Conservation (phyloP, 2,113 vertebrate species). For the Coturnix japonica region DNA sequence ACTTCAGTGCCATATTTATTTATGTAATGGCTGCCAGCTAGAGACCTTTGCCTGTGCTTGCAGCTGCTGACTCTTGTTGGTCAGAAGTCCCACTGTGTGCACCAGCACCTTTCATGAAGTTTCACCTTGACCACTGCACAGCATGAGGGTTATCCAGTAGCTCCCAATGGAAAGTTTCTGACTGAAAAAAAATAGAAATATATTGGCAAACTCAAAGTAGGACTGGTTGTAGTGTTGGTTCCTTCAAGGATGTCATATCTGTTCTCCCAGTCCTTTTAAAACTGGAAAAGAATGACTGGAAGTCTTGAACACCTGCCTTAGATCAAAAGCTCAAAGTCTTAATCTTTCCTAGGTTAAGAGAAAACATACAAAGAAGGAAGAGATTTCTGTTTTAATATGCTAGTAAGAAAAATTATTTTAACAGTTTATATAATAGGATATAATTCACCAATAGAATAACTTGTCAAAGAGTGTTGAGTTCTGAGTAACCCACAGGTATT, state of each 20-base stretch:
- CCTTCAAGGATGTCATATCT: background rate
- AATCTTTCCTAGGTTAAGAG: constrained; percentile 11
- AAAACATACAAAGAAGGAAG: background rate
- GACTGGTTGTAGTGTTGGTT: background rate
- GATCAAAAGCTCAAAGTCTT: constrained; percentile 5
- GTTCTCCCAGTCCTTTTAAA: background rate
- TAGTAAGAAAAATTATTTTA: background rate
- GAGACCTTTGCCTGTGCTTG: background rate
- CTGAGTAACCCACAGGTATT: background rate
- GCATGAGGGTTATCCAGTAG: background rate
- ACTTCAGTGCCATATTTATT: background rate
- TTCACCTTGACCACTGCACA: background rate
- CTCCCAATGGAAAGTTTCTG: background rate
- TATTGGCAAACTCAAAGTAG: background rate
- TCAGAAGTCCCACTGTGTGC: background rate
- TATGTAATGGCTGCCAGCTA: background rate
- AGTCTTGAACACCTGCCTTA: background rate
- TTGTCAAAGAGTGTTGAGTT: background rate
- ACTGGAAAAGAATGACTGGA: background rate
- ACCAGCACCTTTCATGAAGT: background rate
- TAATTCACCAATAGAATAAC: background rate
- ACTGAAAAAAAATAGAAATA: background rate
- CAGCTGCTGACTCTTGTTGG: background rate
- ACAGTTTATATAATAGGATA: background rate
- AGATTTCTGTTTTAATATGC: constrained; percentile 7